Evolutionary conservation across 2,888 invertebrate genomes (phyloP).

Genomic region (Bhutanitis thaidina): DNA sequence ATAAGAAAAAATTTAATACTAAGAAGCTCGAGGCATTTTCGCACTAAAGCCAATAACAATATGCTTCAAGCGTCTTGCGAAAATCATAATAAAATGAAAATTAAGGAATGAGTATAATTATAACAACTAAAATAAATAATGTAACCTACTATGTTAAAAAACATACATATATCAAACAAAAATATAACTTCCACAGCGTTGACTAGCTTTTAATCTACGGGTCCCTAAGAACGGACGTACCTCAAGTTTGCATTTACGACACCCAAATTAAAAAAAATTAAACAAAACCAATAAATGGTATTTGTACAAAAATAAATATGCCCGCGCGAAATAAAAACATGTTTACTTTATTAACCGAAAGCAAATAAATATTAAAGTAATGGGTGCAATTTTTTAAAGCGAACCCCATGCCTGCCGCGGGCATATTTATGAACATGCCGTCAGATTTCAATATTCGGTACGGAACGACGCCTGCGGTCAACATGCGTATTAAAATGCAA

Average conservation of each 20-base stretch:
- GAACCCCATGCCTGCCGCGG: constrained; percentile 18
- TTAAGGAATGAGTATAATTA: too few relatives aligned
- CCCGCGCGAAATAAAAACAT: not conserved
- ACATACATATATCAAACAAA: too few relatives aligned
- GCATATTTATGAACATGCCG: constrained; percentile 27
- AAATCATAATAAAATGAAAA: too few relatives aligned
- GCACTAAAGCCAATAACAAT: too few relatives aligned
- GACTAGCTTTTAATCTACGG: not conserved
- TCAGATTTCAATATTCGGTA: constrained; percentile 27
- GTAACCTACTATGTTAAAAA: too few relatives aligned
- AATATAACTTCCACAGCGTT: too few relatives aligned
- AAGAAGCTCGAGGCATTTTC: too few relatives aligned
- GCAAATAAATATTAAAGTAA: constrained; percentile 19
- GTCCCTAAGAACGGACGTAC: not conserved
- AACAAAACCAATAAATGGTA: not conserved
- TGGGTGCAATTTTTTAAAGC: constrained; percentile 13
- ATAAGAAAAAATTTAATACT: too few relatives aligned
- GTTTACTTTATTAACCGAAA: constrained; percentile 16
- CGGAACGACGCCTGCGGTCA: constrained; percentile 18
- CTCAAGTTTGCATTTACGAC: not conserved
- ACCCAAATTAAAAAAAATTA: not conserved
- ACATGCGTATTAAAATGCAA: constrained; percentile 21
- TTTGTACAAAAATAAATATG: not conserved
- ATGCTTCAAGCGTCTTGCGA: too few relatives aligned
- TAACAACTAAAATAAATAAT: too few relatives aligned